phyloP scores from a whole-genome alignment of 1,140 invertebrate species.

The Camponotus pennsylvanicus region DNA sequence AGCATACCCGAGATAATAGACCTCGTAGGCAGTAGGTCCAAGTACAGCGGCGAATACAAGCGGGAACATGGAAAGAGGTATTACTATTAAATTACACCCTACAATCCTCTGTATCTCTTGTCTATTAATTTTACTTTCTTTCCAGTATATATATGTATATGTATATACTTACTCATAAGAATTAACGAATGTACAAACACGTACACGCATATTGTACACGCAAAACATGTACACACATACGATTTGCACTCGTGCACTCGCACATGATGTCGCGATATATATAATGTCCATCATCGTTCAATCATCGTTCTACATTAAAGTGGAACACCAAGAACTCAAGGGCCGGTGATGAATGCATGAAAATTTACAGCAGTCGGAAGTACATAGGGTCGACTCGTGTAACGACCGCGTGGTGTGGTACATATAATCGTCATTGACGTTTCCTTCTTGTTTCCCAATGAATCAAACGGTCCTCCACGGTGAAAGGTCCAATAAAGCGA shows the following conservation, averaged over 20 bases:
- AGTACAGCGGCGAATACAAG: constrained; percentile 99
- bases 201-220: constrained; percentile 25
- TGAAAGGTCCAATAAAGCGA: constrained; percentile 63
- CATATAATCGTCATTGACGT: constrained; percentile 35
- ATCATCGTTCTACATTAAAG: constrained; percentile 44
- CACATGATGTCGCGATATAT: background rate
- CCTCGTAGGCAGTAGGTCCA: constrained; percentile 98
- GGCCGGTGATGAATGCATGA: constrained; percentile 51
- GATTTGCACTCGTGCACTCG: too few relatives aligned
- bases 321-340: constrained; percentile 26
- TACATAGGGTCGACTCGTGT: constrained; percentile 31
- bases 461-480: constrained; percentile 48
- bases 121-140: constrained; percentile 69
- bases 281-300: constrained; percentile 28
- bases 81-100: constrained; percentile 79
- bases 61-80: constrained; percentile 99
- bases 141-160: constrained; percentile 68
- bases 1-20: constrained; percentile 99
- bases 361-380: constrained; percentile 52
- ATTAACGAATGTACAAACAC: constrained; percentile 49
- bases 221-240: constrained; percentile 5
- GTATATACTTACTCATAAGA: constrained; percentile 58
- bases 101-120: constrained; percentile 65
- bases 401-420: constrained; percentile 13
- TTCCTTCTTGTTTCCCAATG: constrained; percentile 58